Base-by-base conservation (phyloP, 1,140 invertebrate species). In the Drosophila subobscura region DNA sequence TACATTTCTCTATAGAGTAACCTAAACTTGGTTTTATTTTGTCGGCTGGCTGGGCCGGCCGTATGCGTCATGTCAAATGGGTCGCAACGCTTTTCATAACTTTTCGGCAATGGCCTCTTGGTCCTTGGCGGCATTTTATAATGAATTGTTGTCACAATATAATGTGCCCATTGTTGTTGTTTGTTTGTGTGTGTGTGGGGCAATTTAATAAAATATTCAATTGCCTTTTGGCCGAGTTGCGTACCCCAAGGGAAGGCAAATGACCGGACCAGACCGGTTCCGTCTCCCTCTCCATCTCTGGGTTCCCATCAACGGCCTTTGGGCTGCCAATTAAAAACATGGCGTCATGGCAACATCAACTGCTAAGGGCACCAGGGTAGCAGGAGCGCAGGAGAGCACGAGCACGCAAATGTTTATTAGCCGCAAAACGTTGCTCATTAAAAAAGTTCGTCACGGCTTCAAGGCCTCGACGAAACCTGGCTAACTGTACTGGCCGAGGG, bases 161-260 rank as follows among this genome's bases (percentile, higher is more conserved):
- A 80, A 80, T 74, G 68, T 57, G 59, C 10, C 51, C 64, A 61
- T 84, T 78, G 71, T 76, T 61, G 52, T 65, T 72, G 63, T 47
- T 67, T 65, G 44, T 71, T 52, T 61, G 54, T 75, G 27, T 45
- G 61, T 49, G 72, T 65, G 63, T 47, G 33, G 20, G 78, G 74
- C 64, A 83, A 88, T 88, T 88, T 88, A 88, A 79, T 88, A 79
- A 88, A 88, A 88, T 88, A 88, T 88, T 80, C 83, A 83, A 88
- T 83, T 80, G 83, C 77, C 74, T 67, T 64, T 64, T 66, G 60
- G 64, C 55, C 63, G 57, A 25, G 29, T 42, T 42, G 40, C 46
- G 64, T 3, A 33, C 2, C 51, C 51, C 63, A n/a, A 4, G 66
- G 74, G 54, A 42, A 57, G 44, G 51, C 40, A 59, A 64, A 57